Evolutionary conservation across 2,797 vertebrate genomes (phyloP), one percentile per base, ranked within the genome.

Genomic region (Poecilia velifera): DNA sequence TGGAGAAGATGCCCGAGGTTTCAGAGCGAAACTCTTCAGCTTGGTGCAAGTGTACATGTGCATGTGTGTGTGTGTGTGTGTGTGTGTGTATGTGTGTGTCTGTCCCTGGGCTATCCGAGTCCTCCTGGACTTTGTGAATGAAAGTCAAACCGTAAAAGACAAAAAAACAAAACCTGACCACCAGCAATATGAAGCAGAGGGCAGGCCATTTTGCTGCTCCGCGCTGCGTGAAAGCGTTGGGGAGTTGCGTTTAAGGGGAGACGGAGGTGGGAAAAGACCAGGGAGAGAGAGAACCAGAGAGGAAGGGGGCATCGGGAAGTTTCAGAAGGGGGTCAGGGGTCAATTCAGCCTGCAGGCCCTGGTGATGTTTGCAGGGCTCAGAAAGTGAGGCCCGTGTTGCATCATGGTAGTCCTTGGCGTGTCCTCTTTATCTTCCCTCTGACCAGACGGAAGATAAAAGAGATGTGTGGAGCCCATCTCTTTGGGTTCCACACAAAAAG

Each of bases 101-200:
- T 41, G 41, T 93, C 93, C 92, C 87, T 68, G 88, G 92, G 93
- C 92, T 82, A 87, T 49, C 28, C 80, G 84, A 92, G 88, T 93
- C 93, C 94, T 94, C 93, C 92, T 94, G 93, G 91, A 92, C 92
- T 92, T 91, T 92, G 91, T 91, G 93, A 90, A 90, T 88, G 87
- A 94, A 94, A 94, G 94, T 94, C 92, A 93, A 94, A 94, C 83
- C 88, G 62, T 88, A 93, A 94, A 93, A 95, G 93, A 93, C 90
- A 94, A 94, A 94, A 93, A 94, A 93, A 94, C 88, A 94, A 93
- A 95, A 93, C 90, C 91, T 93, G 91, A 94, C 93, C 95, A 94
- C 90, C 88, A 94, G 93, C 94, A 91, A 93, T 91, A 93, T 93
- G 87, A 93, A 86, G 89, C 90, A 93, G 90, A 94, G 93, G 92